Evolutionary conservation across 2,888 invertebrate genomes (phyloP), one percentile per base, ranked within the genome.

Genomic region (Thymelicus lineola): DNA sequence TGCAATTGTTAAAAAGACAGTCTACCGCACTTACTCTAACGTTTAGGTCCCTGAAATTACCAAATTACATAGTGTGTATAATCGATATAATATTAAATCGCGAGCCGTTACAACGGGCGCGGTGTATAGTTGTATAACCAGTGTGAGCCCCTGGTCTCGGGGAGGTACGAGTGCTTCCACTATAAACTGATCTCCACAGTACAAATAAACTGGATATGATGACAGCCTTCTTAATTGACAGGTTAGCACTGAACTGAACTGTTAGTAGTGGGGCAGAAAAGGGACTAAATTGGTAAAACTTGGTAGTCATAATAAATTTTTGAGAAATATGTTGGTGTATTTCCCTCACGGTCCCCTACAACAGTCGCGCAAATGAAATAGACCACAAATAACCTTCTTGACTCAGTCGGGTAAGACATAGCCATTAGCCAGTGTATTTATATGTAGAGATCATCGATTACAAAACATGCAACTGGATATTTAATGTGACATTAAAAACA

Each of bases 41-140:
- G 76, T 58, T 68, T 75, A 75, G 82, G 80, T 81, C 79, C 81
- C 77, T 76, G 77, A 78, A 70, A 63, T 48, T 63, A 45, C 63
- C 20, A 63, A 63, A 58, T 69, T 63, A 69, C 46, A 61, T 46
- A 57, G 57, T 61, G 35, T 68, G 53, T 67, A 67, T 20, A 38
- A 60, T 42, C 38, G 46, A 46, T 58, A 58, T 57, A 66, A 48
- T 62, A 7, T 53, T 17, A 50, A 53, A 6, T 53, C 6, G 48
- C 15, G 17, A 46, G 17, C 46, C 57, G 59, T 58, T 59, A 48
- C 15, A 68, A 69, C 63, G 48, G 50, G 58, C 58, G 69, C 50
- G n/a, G 64, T 65, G 67, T 69, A 72, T 65, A 75, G 61, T 71
- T 65, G 58, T 64, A 73, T 75, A 76, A 77, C 71, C 71, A 76